Percentiles rank a stretch among this genome's conserved stretches.
These are phyloP conservation scores for Cordylochernes scorpioides DNA, from an alignment of 2,888 invertebrate species.

Conservation along the genomic window DNA sequence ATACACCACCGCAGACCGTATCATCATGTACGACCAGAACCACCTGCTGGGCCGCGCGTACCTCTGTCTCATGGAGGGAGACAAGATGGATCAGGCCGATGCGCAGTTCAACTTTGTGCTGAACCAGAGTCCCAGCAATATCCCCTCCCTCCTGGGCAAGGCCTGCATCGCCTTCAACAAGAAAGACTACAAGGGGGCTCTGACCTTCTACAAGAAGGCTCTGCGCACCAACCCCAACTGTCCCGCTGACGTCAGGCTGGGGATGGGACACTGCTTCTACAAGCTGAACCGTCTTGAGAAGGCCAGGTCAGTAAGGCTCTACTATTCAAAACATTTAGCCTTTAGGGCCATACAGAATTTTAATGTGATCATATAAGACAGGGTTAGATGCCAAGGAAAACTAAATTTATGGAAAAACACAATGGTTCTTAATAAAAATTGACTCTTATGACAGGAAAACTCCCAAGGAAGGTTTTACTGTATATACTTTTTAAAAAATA, in stretches of 20 bases:
- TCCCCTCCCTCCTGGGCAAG: conserved; percentile 86
- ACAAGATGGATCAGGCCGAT: conserved; percentile 98
- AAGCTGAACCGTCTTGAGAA: conserved; percentile 84
- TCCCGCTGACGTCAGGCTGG: conserved; percentile 80
- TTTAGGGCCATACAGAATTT: too few relatives aligned
- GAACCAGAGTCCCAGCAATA: conserved; percentile 73
- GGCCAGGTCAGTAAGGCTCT: conserved; percentile 27
- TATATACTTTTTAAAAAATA: too few relatives aligned
- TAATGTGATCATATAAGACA: too few relatives aligned
- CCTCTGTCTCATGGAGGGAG: conserved; percentile 88
- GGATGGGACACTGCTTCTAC: conserved; percentile 96
- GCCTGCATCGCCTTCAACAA: conserved; percentile 97
- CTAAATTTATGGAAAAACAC: too few relatives aligned
- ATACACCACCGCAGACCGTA: conserved; percentile 96
- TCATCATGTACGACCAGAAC: conserved; percentile 99
- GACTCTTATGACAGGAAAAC: too few relatives aligned
- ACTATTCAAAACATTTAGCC: conserved; percentile 21
- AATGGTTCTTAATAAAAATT: too few relatives aligned
- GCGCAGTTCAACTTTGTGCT: conserved; percentile 97
- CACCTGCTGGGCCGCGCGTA: conserved; percentile 92
- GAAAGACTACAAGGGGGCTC: conserved; percentile 65
- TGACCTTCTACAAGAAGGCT: conserved; percentile 94
- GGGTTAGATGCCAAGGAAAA: too few relatives aligned
- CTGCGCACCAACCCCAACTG: conserved; percentile 82
- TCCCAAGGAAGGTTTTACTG: too few relatives aligned